A percentile compares a stretch with the other conserved stretches of the same genome.
phyloP scores from a whole-genome alignment of 2,797 vertebrate species.

The Eupleurogrammus muticus region DNA sequence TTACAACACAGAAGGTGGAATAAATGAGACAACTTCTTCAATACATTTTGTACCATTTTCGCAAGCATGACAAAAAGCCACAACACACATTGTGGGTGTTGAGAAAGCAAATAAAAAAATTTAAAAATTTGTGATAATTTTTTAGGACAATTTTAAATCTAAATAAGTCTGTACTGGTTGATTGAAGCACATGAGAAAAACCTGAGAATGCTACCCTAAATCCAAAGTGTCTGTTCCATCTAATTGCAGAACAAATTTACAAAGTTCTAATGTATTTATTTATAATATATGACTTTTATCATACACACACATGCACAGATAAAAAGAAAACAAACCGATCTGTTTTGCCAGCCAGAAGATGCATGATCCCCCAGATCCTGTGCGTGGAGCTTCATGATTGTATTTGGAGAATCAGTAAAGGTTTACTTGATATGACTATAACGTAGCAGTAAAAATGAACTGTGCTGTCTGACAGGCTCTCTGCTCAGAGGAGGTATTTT shows the following conservation, averaged over 20 bases:
- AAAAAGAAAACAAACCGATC: background rate
- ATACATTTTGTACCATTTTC: background rate
- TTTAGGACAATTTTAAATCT: too few species aligned
- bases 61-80: background rate
- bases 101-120: too few species aligned
- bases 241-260: background rate
- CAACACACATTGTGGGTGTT: background rate
- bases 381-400: background rate
- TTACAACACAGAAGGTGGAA: background rate
- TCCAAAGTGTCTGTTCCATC: background rate
- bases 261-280: background rate
- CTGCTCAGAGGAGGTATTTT: slow-evolving; percentile 87
- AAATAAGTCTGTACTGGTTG: too few species aligned
- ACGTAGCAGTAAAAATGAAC: background rate
- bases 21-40: background rate
- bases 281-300: too few species aligned
- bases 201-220: background rate
- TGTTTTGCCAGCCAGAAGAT: background rate
- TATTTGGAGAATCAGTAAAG: background rate
- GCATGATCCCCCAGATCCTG: too few species aligned
- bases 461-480: slow-evolving; percentile 80
- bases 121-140: too few species aligned
- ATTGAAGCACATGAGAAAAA: background rate
- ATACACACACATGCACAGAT: background rate
- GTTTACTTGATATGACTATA: background rate